These are phyloP conservation scores for Cygnus olor DNA, from an alignment of 2,797 vertebrate species.

Conservation along the genomic window DNA sequence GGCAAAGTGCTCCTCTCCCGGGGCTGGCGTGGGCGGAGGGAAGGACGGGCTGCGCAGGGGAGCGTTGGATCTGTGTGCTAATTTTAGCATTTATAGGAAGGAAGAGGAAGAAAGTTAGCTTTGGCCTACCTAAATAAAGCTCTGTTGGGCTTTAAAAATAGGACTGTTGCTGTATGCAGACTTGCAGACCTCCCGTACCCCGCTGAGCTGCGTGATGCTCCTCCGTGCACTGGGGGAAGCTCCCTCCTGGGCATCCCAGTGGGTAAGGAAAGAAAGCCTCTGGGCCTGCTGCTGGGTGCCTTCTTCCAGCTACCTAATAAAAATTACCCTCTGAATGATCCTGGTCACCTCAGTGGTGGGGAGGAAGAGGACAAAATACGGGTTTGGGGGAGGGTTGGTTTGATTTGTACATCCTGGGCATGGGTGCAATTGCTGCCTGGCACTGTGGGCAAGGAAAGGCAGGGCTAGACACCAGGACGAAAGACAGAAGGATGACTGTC, in stretches of 20 bases:
- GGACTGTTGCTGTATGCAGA: neutral
- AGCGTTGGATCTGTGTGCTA: neutral
- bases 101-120: neutral
- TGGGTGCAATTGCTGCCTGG: rapidly evolving
- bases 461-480: rapidly evolving
- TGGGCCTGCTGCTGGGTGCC: neutral
- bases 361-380: neutral
- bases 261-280: neutral
- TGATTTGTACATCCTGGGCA: rapidly evolving
- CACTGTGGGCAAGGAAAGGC: neutral
- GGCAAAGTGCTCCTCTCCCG: neutral
- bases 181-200: rapidly evolving
- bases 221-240: neutral
- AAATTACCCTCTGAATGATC: neutral
- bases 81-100: neutral
- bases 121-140: neutral
- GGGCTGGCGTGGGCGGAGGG: neutral
- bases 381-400: neutral
- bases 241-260: neutral
- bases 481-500: neutral
- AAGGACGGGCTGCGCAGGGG: neutral
- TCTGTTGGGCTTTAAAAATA: neutral
- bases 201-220: rapidly evolving
- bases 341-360: neutral
- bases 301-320: neutral